A percentile compares a stretch with the other conserved stretches of the same genome.
phyloP scores from a whole-genome alignment of 2,113 vertebrate genomes.

The Leucosticte australis region DNA sequence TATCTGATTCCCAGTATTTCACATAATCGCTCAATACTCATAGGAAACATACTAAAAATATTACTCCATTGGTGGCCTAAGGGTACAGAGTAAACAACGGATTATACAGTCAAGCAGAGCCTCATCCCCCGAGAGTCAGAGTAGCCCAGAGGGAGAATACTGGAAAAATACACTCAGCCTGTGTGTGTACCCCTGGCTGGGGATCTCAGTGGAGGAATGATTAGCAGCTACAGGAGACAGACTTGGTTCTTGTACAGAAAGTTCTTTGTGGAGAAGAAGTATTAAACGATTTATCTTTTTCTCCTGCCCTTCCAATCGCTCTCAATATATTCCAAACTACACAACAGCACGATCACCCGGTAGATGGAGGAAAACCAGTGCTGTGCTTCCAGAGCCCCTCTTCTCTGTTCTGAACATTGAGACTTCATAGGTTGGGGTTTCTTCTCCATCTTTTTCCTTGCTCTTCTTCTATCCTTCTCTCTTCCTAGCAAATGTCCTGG shows the following conservation, averaged over 20 bases:
- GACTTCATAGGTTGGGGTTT: neutral
- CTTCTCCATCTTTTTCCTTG: neutral
- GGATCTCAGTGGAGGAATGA: neutral
- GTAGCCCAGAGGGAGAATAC: neutral
- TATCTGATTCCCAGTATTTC: neutral
- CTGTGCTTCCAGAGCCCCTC: neutral
- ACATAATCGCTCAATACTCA: neutral
- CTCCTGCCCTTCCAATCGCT: neutral
- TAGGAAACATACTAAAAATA: neutral
- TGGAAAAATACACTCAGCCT: neutral
- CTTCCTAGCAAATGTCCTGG: neutral
- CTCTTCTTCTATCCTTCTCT: neutral
- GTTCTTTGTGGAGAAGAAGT: neutral
- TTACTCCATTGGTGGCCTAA: neutral
- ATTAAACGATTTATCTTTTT: neutral
- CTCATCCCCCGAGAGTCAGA: neutral
- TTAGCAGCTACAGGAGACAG: neutral
- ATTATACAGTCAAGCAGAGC: neutral
- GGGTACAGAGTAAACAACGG: neutral
- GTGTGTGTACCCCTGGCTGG: neutral
- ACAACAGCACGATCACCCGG: neutral
- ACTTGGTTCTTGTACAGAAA: neutral
- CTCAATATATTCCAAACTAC: neutral
- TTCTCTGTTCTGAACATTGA: fast-evolving
- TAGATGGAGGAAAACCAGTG: neutral